Evolutionary conservation across 2,113 vertebrate genomes (phyloP), one percentile per base, ranked within the genome.

Genomic region (Salvelinus sp.): DNA sequence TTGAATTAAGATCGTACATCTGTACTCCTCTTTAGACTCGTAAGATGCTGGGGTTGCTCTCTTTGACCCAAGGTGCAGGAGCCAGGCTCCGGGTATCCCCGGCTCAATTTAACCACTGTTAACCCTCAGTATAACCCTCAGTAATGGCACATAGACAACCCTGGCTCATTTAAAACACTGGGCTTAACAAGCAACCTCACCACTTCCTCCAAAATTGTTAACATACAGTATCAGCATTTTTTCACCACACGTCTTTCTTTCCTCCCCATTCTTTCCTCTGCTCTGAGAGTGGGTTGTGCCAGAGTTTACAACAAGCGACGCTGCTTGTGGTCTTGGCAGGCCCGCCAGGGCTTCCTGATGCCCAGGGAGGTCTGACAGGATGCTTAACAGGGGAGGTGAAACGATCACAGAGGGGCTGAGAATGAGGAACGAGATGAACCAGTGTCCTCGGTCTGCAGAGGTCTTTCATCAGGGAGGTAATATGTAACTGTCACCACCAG

Each of bases 221-320:
- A 83, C 78, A 76, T 69, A 70, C 64, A 67, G 28, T 18, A 78
- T 90, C 87, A 90, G 87, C 90, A 88, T 81, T 87, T 91, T 83
- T 67, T 68, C 66, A 69, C 75, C 76, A 77, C 83, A 75, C 74
- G 2, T 44, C 9, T 44, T 76, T 73, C 75, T 70, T 83, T 82
- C 23, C 70, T 72, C 65, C 83, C 74, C 78, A 76, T 74, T 82
- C 79, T 77, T 25, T 38, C 63, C 79, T 78, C 81, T 82, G 79
- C 48, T 66, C 22, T 65, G 23, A 23, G 48, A 76, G 66, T 58
- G 38, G 50, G 54, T 78, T 70, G 82, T 80, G 69, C 73, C 58
- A 75, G 33, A 77, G 50, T 83, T 81, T 62, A 33, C 13, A 20
- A 2, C 4, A 23, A 18, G 14, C 70, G 25, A 74, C 58, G 72